A percentile compares a stretch with the other conserved stretches of the same genome.
These are phyloP conservation scores for Macrotrachela quadricornifera DNA, from an alignment of 1,140 invertebrate genomes.

Conservation along the genomic window DNA sequence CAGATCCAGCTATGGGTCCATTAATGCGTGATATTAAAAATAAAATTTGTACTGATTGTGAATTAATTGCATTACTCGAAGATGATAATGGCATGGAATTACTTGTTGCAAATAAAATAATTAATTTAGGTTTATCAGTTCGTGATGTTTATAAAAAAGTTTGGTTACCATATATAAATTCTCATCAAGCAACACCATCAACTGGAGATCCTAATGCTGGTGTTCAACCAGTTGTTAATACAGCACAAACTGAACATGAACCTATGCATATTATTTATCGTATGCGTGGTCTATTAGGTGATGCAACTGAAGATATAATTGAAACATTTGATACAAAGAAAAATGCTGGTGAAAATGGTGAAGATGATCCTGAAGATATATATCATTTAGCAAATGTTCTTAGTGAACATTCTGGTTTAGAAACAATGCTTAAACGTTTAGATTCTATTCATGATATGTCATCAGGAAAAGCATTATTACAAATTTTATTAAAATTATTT, in stretches of 20 bases:
- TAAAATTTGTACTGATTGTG: constrained; percentile 61
- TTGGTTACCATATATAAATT: constrained; percentile 45
- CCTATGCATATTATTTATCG: constrained; percentile 96
- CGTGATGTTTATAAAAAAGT: constrained; percentile 53
- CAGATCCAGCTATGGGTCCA: constrained; percentile 74
- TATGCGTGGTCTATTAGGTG: constrained; percentile 81
- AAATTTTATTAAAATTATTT: constrained; percentile 62
- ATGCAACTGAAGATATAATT: constrained; percentile 93
- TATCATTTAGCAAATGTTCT: constrained; percentile 58
- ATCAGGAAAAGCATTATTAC: constrained; percentile 51
- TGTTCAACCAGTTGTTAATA: background rate
- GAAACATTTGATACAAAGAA: constrained; percentile 70
- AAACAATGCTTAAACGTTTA: constrained; percentile 41
- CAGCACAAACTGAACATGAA: constrained; percentile 45
- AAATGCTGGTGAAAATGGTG: constrained; percentile 44
- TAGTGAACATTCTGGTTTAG: constrained; percentile 60
- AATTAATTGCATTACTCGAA: constrained; percentile 76
- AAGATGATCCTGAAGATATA: constrained; percentile 68
- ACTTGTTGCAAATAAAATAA: constrained; percentile 94
- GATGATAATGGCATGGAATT: constrained; percentile 97
- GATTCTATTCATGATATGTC: constrained; percentile 44
- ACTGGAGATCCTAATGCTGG: too few species aligned
- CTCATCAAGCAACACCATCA: background rate
- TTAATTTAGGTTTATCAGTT: constrained; percentile 77
- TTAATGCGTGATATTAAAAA: constrained; percentile 95